Evolutionary conservation across 2,113 vertebrate genomes (phyloP).

Genomic region (Crotalus viridis): DNA sequence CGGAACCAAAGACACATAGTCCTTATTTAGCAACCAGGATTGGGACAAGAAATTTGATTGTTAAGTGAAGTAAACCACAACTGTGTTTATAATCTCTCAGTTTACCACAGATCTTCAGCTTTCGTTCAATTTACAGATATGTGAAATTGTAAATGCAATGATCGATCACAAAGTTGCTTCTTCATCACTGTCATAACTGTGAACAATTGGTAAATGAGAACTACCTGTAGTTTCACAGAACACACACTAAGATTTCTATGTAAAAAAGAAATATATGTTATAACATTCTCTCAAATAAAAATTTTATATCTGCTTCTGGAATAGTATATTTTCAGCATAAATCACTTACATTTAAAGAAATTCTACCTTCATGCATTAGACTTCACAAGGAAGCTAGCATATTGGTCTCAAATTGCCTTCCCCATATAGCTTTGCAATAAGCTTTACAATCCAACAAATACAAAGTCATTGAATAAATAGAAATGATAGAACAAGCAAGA

Average conservation of each 20-base stretch:
- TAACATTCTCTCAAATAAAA: neutral
- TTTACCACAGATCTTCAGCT: neutral
- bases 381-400: neutral
- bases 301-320: neutral
- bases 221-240: neutral
- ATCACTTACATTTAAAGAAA: neutral
- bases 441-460: neutral
- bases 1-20: neutral
- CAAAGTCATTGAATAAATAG: neutral
- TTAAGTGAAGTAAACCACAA: neutral
- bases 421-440: neutral
- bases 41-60: neutral
- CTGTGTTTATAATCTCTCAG: neutral
- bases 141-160: neutral
- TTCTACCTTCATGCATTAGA: neutral
- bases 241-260: neutral
- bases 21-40: neutral
- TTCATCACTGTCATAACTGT: neutral
- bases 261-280: neutral
- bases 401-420: neutral
- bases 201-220: neutral
- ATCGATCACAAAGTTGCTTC: neutral
- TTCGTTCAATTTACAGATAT: neutral
- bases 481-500: neutral
- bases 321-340: neutral